phyloP scores from a whole-genome alignment of 1,140 invertebrate genomes.

The Bombyx mandarina region DNA sequence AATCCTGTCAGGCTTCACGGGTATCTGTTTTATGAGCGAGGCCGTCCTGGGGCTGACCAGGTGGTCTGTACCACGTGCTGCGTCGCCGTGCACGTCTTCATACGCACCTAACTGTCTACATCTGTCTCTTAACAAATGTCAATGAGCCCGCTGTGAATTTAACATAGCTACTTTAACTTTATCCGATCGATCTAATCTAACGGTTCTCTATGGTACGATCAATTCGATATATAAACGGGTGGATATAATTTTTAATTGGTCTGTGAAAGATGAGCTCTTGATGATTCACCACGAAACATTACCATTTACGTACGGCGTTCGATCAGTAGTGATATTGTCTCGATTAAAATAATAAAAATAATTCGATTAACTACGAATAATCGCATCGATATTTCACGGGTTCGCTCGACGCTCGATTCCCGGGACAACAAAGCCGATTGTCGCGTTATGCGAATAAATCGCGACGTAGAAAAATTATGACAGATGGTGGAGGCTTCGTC shows the following conservation, averaged over 20 bases:
- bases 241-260: slow-evolving; percentile 46
- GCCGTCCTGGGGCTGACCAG: slow-evolving; percentile 2
- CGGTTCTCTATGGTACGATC: slow-evolving; percentile 28
- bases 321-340: slow-evolving; percentile 20
- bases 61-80: slow-evolving; percentile 30
- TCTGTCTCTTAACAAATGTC: slow-evolving; percentile 37
- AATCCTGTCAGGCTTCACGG: slow-evolving; percentile 14
- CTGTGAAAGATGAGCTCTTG: slow-evolving; percentile 20
- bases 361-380: slow-evolving; percentile 40
- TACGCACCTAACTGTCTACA: slow-evolving; percentile 28
- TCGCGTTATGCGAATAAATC: slow-evolving; percentile 56
- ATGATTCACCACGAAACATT: slow-evolving; percentile 26
- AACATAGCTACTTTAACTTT: slow-evolving; percentile 40
- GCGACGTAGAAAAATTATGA: slow-evolving; percentile 71
- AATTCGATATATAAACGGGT: slow-evolving; percentile 40
- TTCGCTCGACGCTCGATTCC: slow-evolving; percentile 30
- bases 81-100: slow-evolving; percentile 27
- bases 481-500: slow-evolving; percentile 46
- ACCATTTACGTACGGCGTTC: background rate
- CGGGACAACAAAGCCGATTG: slow-evolving; percentile 50
- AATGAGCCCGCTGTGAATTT: slow-evolving; percentile 45
- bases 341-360: slow-evolving; percentile 27
- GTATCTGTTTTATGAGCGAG: slow-evolving; percentile 14
- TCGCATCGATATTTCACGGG: slow-evolving; percentile 39
- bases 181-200: slow-evolving; percentile 29